Conservation (phyloP, 1,140 invertebrate species). For the Heliconius hermathena region DNA sequence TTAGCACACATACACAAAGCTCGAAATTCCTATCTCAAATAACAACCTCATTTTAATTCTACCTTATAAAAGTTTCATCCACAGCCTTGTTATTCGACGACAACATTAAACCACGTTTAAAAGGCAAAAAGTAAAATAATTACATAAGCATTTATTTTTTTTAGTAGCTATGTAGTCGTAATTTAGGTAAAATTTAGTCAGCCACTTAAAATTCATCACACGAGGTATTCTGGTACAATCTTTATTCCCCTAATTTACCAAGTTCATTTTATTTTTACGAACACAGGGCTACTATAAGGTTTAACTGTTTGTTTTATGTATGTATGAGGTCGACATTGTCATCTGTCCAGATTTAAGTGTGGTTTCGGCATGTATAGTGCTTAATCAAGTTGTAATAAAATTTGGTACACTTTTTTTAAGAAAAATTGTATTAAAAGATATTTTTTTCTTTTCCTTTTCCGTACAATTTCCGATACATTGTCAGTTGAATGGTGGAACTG, state of each 20-base stretch:
- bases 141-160: conserved; percentile 7
- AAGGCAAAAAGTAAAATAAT: neutral
- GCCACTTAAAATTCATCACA: conserved; percentile 5
- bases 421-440: neutral
- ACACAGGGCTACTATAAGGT: neutral
- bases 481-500: too few species aligned
- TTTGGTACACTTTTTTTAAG: neutral
- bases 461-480: too few species aligned
- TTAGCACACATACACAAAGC: too few species aligned
- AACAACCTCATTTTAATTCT: too few species aligned
- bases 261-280: conserved; percentile 12
- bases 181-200: neutral
- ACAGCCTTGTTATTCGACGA: neutral
- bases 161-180: neutral
- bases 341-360: neutral
- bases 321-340: neutral
- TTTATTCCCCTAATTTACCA: conserved; percentile 7
- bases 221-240: neutral
- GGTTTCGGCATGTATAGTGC: neutral
- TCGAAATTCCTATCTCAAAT: too few species aligned
- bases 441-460: too few species aligned
- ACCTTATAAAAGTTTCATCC: neutral
- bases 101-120: neutral
- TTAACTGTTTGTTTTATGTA: conserved; percentile 7
- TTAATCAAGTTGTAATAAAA: neutral